Evolutionary conservation across 2,888 invertebrate species (phyloP), one percentile per base, ranked within the genome.

Genomic region (Dysmachus trigonus): DNA sequence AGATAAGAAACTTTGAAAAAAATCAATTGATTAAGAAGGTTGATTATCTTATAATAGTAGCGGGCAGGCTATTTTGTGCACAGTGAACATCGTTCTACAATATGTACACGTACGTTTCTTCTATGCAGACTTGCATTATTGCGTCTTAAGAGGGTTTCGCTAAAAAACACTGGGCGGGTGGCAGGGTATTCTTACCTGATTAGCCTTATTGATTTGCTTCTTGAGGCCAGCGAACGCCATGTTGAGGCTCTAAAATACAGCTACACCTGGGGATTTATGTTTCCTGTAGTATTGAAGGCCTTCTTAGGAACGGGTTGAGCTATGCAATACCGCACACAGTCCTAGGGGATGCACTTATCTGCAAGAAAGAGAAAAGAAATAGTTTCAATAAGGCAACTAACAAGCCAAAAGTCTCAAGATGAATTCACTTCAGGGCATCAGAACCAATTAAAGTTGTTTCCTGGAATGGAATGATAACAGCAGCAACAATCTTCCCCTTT

Each of bases 141-240:
- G n/a, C 47, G 15, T 47, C n/a, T 47, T n/a, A 47, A 47, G 47
- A 47, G 47, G n/a, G 47, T 15, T 47, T 47, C n/a, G 6, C 15
- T 47, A 18, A 6, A 47, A 47, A n/a, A 5, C 15, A 15, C n/a
- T 18, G 7, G 47, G n/a, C n/a, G n/a, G 5, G 33, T 6, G 33
- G n/a, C 47, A n/a, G 47, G 3, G n/a, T n/a, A 47, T n/a, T 90
- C 93, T 94, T 93, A 98, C 98, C 96, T 99, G 99, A 94, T 99
- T 99, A 90, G 99, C 99, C 94, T 99, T 99, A 94, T 99, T 99
- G 92, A 99, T 97, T 93, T 99, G 99, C 94, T 99, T 99, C 93
- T 98, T 98, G 89, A 99, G 94, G 90, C 99, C 99, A 90, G 99
- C 98, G 93, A 99, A 97, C 93, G 99, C 99, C 99, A 99, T 99